A percentile compares a stretch with the other conserved stretches of the same genome.
These are phyloP conservation scores for Panurus biarmicus DNA, from an alignment of 2,113 vertebrate genomes.

Conservation along the genomic window DNA sequence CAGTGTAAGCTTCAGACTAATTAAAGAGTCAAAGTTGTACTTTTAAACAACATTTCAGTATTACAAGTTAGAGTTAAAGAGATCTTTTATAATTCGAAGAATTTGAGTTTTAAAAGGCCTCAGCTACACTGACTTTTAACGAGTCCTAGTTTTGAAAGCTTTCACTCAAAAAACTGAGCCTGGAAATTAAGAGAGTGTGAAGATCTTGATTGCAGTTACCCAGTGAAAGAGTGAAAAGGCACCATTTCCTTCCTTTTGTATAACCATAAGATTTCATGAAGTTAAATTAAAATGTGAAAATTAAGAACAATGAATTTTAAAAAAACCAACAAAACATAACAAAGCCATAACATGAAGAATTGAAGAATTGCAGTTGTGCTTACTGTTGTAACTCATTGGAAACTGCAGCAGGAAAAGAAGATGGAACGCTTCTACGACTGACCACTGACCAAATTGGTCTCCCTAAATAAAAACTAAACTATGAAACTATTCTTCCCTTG, in stretches of 20 bases:
- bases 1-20: not conserved
- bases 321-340: not conserved
- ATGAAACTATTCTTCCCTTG: not conserved
- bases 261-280: not conserved
- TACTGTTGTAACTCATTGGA: not conserved
- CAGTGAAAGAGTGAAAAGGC: not conserved
- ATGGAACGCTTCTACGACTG: not conserved
- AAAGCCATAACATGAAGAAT: not conserved
- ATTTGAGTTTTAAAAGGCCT: not conserved
- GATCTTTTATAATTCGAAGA: not conserved
- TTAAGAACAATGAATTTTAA: not conserved
- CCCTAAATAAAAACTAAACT: not conserved
- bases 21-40: not conserved
- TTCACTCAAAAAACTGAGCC: not conserved
- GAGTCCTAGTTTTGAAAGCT: not conserved
- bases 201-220: not conserved
- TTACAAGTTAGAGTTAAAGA: not conserved
- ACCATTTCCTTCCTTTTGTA: not conserved
- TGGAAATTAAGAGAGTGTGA: not conserved
- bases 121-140: not conserved
- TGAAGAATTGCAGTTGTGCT: not conserved
- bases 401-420: not conserved
- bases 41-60: not conserved
- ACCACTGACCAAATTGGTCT: not conserved
- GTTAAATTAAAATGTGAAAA: not conserved